Evolutionary conservation across 2,113 vertebrate species (phyloP), one percentile per base, ranked within the genome.

Genomic region (Dolichallabes microphthalmus): DNA sequence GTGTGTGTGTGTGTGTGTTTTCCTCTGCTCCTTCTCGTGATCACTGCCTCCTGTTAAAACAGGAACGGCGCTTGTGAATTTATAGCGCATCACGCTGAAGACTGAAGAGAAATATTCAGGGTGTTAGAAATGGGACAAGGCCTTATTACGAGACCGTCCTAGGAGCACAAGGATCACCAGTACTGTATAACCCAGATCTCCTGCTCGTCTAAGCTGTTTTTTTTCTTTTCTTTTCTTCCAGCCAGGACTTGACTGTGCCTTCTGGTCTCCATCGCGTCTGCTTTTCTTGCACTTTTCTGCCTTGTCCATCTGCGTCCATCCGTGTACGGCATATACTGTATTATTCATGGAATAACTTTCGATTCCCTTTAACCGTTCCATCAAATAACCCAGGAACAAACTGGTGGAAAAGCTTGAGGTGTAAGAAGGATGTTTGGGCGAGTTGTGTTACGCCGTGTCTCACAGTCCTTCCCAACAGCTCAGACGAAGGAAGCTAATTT

Each of bases 401-500:
- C 25, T 27, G 45, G 14, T n/a, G 22, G 53, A 55, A 79, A 60
- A 60, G 20, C 74, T 45, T 68, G 61, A 55, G 35, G 74, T 63
- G 32, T 68, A 32, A 32, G 80, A 63, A 58, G 82, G 27, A 82
- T 58, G 60, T 79, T 83, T 79, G 69, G 74, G 52, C 50, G 55
- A 76, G 55, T 69, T 5, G 30, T 69, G 57, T 76, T 27, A 39
- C 45, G 69, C 74, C 11, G 30, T 61, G 63, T 68, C 17, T 35
- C 55, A 60, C 74, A 85, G 71, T 73, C 86, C 85, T 63, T 79
- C 81, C 77, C 81, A 25, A 87, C 63, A 79, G 80, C 58, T 85
- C 64, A 39, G 75, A 82, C 83, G 69, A 74, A 80, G 61, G 45
- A 69, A 83, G 75, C 83, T 87, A 80, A 87, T 85, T 87, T 85